phyloP scores from a whole-genome alignment of 2,113 vertebrate genomes.

The Pogonocichla stellata region DNA sequence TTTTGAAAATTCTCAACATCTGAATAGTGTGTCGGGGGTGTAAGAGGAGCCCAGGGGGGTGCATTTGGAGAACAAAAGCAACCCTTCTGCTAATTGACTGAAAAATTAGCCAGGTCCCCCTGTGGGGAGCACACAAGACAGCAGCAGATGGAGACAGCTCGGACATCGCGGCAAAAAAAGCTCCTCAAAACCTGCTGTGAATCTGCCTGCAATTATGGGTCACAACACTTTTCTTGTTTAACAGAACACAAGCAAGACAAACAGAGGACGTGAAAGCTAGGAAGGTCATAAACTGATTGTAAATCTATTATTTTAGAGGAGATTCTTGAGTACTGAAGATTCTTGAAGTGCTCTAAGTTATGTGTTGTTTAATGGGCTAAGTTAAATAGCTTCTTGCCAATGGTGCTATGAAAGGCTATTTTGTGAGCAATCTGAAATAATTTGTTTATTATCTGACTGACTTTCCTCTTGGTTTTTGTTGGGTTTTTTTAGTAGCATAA shows the following conservation, averaged over 20 bases:
- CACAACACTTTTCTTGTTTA: conserved; percentile 87
- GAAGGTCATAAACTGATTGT: conserved; percentile 70
- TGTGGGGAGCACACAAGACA: conserved; percentile 83
- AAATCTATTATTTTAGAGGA: conserved; percentile 18
- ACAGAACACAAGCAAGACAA: conserved; percentile 77
- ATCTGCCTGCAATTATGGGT: conserved; percentile 88
- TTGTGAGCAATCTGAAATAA: not conserved
- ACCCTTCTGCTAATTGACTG: conserved; percentile 99
- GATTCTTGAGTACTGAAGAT: not conserved
- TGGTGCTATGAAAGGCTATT: not conserved
- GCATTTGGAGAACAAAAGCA: conserved; percentile 88
- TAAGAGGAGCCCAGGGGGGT: conserved; percentile 86
- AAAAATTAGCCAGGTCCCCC: conserved; percentile 93
- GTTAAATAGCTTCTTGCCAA: not conserved
- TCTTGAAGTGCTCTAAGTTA: not conserved
- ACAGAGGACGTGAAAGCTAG: conserved; percentile 67
- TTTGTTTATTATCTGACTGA: not conserved
- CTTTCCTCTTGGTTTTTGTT: not conserved
- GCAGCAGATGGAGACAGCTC: conserved; percentile 91
- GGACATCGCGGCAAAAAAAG: conserved; percentile 80
- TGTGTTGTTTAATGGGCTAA: not conserved
- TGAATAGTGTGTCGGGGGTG: conserved; percentile 72
- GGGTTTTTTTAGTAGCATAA: not conserved
- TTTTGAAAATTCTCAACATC: conserved; percentile 78
- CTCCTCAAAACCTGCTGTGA: conserved; percentile 86